These are phyloP conservation scores for Tangachromis dhanisi DNA, from an alignment of 2,113 vertebrate genomes.

Conservation along the genomic window DNA sequence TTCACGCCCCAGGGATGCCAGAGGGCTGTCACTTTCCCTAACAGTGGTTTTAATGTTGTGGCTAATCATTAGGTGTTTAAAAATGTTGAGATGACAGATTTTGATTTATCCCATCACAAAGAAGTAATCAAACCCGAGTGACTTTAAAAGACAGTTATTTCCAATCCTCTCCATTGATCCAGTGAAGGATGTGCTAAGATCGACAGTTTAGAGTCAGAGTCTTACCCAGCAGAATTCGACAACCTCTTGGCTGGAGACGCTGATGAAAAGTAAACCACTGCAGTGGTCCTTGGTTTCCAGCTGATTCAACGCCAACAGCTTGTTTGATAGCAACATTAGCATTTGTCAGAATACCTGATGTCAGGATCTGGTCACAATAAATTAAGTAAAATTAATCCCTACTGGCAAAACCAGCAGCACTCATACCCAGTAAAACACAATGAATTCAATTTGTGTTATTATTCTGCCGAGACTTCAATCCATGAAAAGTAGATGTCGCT, in stretches of 20 bases:
- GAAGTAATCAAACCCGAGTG: constrained; percentile 14
- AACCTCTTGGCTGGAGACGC: constrained; percentile 13
- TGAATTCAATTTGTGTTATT: not conserved
- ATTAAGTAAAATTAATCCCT: not conserved
- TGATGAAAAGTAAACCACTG: constrained; percentile 55
- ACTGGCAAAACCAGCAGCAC: not conserved
- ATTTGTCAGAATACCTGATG: not conserved
- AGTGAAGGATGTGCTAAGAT: constrained; percentile 14
- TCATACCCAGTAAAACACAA: not conserved
- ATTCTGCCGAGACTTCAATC: not conserved
- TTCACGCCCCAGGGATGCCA: not conserved
- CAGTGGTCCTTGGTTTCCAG: constrained; percentile 42
- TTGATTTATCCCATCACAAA: constrained; percentile 34
- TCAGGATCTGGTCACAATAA: not conserved
- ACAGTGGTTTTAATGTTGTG: not conserved
- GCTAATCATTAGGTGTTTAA: not conserved
- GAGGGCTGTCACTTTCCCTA: not conserved
- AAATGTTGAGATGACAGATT: not conserved
- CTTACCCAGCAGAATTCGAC: constrained; percentile 51
- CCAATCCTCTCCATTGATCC: not conserved
- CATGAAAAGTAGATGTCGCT: not conserved
- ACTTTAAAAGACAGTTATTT: constrained; percentile 31
- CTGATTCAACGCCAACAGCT: constrained; percentile 26
- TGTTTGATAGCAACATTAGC: constrained; percentile 27
- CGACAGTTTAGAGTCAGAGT: constrained; percentile 21